Base-by-base conservation (phyloP, 1,140 invertebrate species). In the Onthophagus taurus region DNA sequence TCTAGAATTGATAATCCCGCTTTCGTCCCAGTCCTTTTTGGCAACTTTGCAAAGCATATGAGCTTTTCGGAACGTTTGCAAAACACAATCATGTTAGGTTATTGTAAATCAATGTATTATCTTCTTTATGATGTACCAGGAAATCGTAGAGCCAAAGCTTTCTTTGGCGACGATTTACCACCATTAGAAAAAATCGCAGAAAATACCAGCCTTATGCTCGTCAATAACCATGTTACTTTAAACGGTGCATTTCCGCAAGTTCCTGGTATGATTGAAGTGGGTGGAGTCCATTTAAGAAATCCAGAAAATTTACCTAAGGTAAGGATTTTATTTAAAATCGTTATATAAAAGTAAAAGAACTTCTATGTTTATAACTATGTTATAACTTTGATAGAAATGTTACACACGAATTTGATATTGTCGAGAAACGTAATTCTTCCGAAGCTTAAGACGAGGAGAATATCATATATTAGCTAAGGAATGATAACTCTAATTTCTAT, bases 221-320 rank as follows among this genome's bases (percentile, higher is more conserved):
- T 77, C 0, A 80, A 81, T 57, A 70, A 73, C 1, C 74, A 81
- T 58, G 75, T 72, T 52, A 62, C 70, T 9, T 52, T 78, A 7
- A 74, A 69, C 38, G 70, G 72, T 8, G 70, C 74, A 0, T 67
- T 67, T 37, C 66, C 78, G 7, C 58, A 72, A 37, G 67, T 75
- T 0, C 72, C 77, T 1, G 72, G 73, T 44, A 63, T 79, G 2
- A 69, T 79, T 4, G 76, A 81, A 66, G 58, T 81, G 19, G 78
- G 76, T 12, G 78, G 78, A 1, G 69, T 78, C 47, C 77, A 81
- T 49, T 70, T 80, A 13, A 58, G 61, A 37, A 58, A 71, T 34
- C 49, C 69, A 0, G 72, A 76, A 48, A 61, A 66, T 3, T 52
- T 80, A 48, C 63, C 69, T 9, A 48, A 65, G 17, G 74, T 74